Evolutionary conservation across 2,113 vertebrate species (phyloP), one percentile per base, ranked within the genome.

Genomic region (Rostratula benghalensis): DNA sequence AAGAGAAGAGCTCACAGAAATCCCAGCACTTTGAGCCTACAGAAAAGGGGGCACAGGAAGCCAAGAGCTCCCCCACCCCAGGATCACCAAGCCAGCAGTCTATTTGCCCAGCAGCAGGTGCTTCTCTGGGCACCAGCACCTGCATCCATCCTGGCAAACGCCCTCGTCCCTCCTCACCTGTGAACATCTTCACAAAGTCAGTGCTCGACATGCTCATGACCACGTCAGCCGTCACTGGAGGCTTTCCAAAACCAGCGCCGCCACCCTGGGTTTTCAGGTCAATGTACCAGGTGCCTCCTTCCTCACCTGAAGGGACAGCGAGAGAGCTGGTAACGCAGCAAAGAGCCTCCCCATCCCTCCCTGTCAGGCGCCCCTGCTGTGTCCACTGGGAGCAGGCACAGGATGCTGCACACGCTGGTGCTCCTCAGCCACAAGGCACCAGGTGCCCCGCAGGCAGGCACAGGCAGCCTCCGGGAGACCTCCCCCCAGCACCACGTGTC

Each of bases 131-230:
- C 56, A 35, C 6, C 3, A 6, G 60, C 1, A 15, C 33, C 51
- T 3, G 24, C 1, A 0, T 8, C 23, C 7, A 2, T 31, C 63
- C 63, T 7, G 45, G 13, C 43, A 39, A 30, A 57, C 0, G 13
- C 39, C 33, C 27, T 30, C 20, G 13, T 27, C 3, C 75, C 37
- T 89, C 94, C 97, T 94, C 54, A 99, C 99, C 99, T 97, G 98
- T 95, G 91, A 99, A 99, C 99, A 99, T 99, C 93, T 98, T 99
- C 92, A 98, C 97, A 95, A 99, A 99, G 97, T 99, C 99, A 0
- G 60, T 94, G 11, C 99, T 98, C 56, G 99, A 98, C 99, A 99
- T 98, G 71, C 93, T 98, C 99, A 99, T 99, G 43, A 99, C 92
- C 11, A 99, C 99, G 8, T 99, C 99, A 0, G 98, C 98, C 45